Evolutionary conservation across 2,113 vertebrate species (phyloP), one percentile per base, ranked within the genome.

Genomic region (Myrmophylax atrothorax): DNA sequence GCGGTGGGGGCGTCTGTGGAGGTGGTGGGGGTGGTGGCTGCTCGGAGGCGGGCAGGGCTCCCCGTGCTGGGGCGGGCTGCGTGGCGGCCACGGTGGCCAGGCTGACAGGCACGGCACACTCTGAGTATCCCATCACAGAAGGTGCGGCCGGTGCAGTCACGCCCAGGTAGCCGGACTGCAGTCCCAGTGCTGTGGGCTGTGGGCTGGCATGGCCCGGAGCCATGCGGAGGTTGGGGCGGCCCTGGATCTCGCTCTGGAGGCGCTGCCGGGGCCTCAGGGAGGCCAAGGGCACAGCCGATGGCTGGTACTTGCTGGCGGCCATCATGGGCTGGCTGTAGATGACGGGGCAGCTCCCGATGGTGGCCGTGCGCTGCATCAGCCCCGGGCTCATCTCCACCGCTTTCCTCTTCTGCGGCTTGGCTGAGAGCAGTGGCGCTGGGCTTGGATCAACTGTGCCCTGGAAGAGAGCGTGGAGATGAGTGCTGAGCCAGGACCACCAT

Each of bases 281-380:
- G 10, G 66, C 37, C 18, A 87, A 46, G 60, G 95, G 94, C 91
- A 87, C 6, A 1, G 60, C 31, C 4, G 59, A 74, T 2, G 75
- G 44, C 60, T 84, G 85, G 68, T 62, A 93, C 91, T 98, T 97
- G 99, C 98, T 96, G 95, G 98, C 40, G 44, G 93, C 96, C 64
- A 98, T 79, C 56, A 98, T 69, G 46, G 98, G 77, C 58, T 99
- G 99, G 73, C 98, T 99, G 95, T 99, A 99, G 55, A 99, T 98
- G 82, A 99, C 99, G 0, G 99, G 98, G 96, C 98, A 99, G 96
- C 99, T 99, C 63, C 99, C 99, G 28, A 99, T 99, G 55, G 99
- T 99, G 72, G 99, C 98, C 1, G 98, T 80, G 69, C 99, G 98
- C 92, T 98, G 98, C 87, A 98, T 81, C 60, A 98, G 97, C 18